Evolutionary conservation across 2,797 vertebrate species (phyloP).

Genomic region (Diplodus sargus): DNA sequence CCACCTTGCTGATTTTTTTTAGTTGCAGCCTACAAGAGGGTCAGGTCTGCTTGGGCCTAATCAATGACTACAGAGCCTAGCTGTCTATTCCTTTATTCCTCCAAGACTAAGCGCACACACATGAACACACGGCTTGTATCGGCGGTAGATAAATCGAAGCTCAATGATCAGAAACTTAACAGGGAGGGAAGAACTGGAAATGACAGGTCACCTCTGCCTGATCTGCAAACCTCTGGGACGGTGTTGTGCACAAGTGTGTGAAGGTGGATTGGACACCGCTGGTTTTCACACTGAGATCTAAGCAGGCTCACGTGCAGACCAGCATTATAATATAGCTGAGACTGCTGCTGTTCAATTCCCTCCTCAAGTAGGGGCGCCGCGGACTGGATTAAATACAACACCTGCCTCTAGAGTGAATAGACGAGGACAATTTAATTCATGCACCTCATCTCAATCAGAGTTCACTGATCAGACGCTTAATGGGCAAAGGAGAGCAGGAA

Average conservation of each 20-base stretch:
- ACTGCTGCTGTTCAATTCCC: conserved; percentile 35
- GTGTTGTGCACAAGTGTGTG: neutral
- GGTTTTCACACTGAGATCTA: conserved; percentile 55
- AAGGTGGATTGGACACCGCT: conserved; percentile 36
- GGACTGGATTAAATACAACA: conserved; percentile 65
- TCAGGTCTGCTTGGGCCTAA: conserved; percentile 68
- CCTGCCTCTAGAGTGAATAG: conserved; percentile 67
- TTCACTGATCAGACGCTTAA: conserved; percentile 49
- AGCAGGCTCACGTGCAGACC: conserved; percentile 56
- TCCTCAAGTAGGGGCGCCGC: conserved; percentile 30
- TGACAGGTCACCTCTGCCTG: conserved; percentile 66
- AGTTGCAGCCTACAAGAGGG: conserved; percentile 65
- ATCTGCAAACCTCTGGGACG: conserved; percentile 45
- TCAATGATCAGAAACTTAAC: conserved; percentile 52
- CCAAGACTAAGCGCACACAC: conserved; percentile 27
- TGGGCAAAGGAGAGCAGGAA: conserved; percentile 24
- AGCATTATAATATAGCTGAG: conserved; percentile 60
- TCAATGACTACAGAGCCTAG: conserved; percentile 76
- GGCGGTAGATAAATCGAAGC: conserved; percentile 67
- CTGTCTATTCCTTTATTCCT: conserved; percentile 68
- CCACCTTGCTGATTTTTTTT: conserved; percentile 65
- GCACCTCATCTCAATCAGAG: conserved; percentile 55
- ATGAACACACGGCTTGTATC: conserved; percentile 25
- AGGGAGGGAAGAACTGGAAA: conserved; percentile 55
- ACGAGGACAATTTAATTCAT: conserved; percentile 34